Evolutionary conservation across 2,888 invertebrate genomes (phyloP).

Genomic region (Microdon myrmicae): DNA sequence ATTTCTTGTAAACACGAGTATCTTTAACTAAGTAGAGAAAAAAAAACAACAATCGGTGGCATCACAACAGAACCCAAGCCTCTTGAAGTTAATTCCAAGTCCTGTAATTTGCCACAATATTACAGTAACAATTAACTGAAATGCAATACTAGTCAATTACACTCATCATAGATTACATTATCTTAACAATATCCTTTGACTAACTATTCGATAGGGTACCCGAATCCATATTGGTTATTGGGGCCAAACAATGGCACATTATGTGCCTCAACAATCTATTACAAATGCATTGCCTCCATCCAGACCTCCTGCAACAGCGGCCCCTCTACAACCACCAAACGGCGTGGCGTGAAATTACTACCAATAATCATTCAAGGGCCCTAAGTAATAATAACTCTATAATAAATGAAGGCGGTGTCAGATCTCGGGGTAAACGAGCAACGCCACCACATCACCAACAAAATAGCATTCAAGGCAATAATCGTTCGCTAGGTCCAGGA

Average conservation of each 20-base stretch:
- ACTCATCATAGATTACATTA: too few species aligned
- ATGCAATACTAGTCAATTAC: too few species aligned
- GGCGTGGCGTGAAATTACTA: constrained; percentile 54
- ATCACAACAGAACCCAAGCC: too few species aligned
- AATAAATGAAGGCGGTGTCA: constrained; percentile 52
- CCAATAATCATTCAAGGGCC: constrained; percentile 44
- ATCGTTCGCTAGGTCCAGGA: constrained; percentile 33
- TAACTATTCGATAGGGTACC: constrained; percentile 66
- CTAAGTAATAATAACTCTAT: constrained; percentile 55
- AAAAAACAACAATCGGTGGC: too few species aligned
- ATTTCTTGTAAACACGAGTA: too few species aligned
- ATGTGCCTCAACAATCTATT: constrained; percentile 64
- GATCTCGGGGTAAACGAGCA: constrained; percentile 61
- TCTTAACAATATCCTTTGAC: constrained; percentile 66
- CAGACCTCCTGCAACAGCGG: constrained; percentile 57
- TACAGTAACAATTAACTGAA: too few species aligned
- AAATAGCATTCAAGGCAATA: constrained; percentile 51
- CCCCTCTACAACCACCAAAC: constrained; percentile 54
- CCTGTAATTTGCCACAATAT: too few species aligned
- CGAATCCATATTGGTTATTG: constrained; percentile 65
- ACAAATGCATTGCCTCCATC: constrained; percentile 59
- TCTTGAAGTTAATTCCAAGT: too few species aligned
- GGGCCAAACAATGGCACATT: constrained; percentile 66
- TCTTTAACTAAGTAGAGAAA: too few species aligned
- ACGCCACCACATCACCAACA: constrained; percentile 56